Evolutionary conservation across 2,113 vertebrate genomes (phyloP), one percentile per base, ranked within the genome.

Genomic region (Paedocypris sp.): DNA sequence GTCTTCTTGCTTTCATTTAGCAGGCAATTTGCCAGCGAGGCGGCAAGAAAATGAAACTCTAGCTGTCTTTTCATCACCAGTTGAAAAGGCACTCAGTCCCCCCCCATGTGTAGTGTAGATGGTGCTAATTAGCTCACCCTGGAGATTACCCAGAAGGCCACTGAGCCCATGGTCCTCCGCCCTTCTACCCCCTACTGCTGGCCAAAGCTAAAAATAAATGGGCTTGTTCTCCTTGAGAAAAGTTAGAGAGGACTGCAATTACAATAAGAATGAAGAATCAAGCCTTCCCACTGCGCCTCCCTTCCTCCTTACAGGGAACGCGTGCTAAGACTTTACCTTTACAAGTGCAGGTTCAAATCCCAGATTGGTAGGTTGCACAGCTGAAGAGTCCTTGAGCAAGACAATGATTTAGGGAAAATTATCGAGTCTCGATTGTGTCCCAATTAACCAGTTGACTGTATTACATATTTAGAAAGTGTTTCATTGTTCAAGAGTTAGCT

Each of bases 81-180:
- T 62, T 68, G 66, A 68, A 68, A 72, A 68, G 61, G 43, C 70
- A 36, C 66, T 43, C 9, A 3, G 50, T 61, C 57, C 68, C 58
- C 66, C 52, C 36, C 66, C 61, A n/a, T n/a, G n/a, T n/a, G n/a
- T n/a, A 19, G 22, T 72, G 70, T 61, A 62, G 66, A 29, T 41
- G 51, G 50, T 65, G 66, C 70, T 72, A 72, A 72, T 68, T 72
- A 68, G 62, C 66, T 57, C 62, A 57, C 66, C 66, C 56, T 60
- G 45, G 51, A 72, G 70, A 65, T 72, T 72, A 68, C 61, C 45
- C 57, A 61, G 70, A 72, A 64, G 66, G 58, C 57, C 52, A 59
- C 45, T 67, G 49, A 67, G 64, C 69, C 57, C 64, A 31, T 13
- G 31, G 58, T 25, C 53, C 64, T 54, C 32, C 26, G 22, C 25